Evolutionary conservation across 2,888 invertebrate species (phyloP), one percentile per base, ranked within the genome.

Genomic region (Antheraea assamensis): DNA sequence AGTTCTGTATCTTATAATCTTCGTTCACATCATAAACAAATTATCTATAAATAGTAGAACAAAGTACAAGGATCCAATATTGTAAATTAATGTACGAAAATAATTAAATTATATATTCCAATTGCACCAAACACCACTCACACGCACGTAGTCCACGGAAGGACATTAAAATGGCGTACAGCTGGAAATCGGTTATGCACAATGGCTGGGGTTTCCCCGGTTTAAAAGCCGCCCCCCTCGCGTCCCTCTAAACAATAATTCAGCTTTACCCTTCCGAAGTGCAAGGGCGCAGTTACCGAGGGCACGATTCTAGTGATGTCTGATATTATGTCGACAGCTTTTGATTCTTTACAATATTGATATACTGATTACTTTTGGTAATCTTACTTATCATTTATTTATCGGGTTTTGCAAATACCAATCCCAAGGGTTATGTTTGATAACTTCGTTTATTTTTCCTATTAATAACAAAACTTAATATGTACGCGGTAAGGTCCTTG

Each of bases 191-290:
- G 93, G 90, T 88, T 91, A 90, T 92, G 92, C 92, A 94, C 94
- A 94, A 94, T 92, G 88, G 88, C 88, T 88, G 92, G 94, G 93
- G 94, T 94, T 95, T 94, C 93, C 95, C 93, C 91, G 89, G 92
- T 94, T 93, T 93, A 93, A 93, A 91, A 89, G 80, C 82, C 78
- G 78, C 81, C 82, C 83, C 81, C 80, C 87, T 85, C 85, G 82
- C 79, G 79, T 86, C 88, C 92, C 90, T 90, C 89, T 92, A 92
- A 93, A 94, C 94, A 93, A 94, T 94, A 94, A 94, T 94, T 94
- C 93, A 94, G 90, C 90, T 93, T 92, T 90, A 93, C 94, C 94
- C 94, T 92, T 91, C 91, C 92, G 90, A 93, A 94, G 94, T 94
- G 94, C 94, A 94, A 94, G 94, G 94, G 94, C 94, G 92, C 93